A percentile compares a stretch with the other conserved stretches of the same genome.
phyloP scores from a whole-genome alignment of 2,797 vertebrate species.

The Leptoclinus maculatus region DNA sequence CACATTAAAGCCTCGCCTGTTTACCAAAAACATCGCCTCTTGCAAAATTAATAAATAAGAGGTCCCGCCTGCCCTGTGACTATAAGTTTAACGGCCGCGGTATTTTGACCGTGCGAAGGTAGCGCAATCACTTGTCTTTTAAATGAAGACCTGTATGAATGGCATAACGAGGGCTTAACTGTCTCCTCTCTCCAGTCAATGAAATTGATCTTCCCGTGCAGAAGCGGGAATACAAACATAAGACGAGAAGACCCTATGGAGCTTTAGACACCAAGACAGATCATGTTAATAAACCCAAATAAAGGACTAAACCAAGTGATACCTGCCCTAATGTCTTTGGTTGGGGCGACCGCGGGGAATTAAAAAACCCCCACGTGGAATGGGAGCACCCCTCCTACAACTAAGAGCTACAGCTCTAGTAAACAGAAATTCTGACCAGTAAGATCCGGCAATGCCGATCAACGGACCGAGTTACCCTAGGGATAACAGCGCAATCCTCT shows the following conservation, averaged over 20 bases:
- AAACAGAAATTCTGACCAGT: constrained; percentile 58
- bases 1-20: constrained; percentile 68
- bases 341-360: constrained; percentile 77
- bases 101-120: constrained; percentile 82
- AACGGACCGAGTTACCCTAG: constrained; percentile 81
- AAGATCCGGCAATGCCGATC: constrained; percentile 66
- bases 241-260: constrained; percentile 85
- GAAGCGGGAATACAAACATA: constrained; percentile 57
- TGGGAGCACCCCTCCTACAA: accelerated
- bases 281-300: background rate
- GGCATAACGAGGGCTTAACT: constrained; percentile 72
- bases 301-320: accelerated
- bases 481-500: constrained; percentile 84
- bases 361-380: constrained; percentile 59
- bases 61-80: constrained; percentile 81
- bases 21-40: constrained; percentile 85
- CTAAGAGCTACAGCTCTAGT: constrained; percentile 52
- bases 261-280: constrained; percentile 63
- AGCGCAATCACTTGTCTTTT: constrained; percentile 82
- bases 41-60: constrained; percentile 57
- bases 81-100: constrained; percentile 69
- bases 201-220: constrained; percentile 78
- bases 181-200: constrained; percentile 73
- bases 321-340: constrained; percentile 50
- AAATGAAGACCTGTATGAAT: constrained; percentile 81